A percentile compares a stretch with the other conserved stretches of the same genome.
These are phyloP conservation scores for Amblyjoppa fuscipennis DNA, from an alignment of 2,888 invertebrate genomes.

Conservation along the genomic window DNA sequence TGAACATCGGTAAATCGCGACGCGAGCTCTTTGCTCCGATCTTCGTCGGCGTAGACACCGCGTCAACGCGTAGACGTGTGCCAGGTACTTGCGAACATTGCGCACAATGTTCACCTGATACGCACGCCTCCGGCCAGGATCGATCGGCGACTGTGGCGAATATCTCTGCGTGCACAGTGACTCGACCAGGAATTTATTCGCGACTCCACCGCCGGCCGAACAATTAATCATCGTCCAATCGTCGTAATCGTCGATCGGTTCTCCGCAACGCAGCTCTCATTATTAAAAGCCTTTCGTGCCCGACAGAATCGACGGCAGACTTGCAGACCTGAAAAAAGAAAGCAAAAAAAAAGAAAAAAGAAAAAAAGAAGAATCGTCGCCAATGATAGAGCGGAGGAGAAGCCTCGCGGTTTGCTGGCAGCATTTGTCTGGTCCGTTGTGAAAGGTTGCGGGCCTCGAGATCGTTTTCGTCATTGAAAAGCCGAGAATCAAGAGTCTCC, in stretches of 20 bases:
- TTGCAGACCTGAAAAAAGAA: constrained; percentile 1
- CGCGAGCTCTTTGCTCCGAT: background rate
- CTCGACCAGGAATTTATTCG: constrained; percentile 36
- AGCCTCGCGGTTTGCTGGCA: constrained; percentile 18
- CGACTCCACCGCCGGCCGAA: constrained; percentile 6
- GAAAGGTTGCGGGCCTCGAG: constrained; percentile 47
- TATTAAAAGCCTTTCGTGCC: constrained; percentile 19
- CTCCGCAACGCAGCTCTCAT: background rate
- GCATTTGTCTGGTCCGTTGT: constrained; percentile 25
- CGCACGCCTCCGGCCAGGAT: constrained; percentile 3
- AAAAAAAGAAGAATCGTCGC: constrained; percentile 14
- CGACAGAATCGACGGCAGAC: constrained; percentile 9
- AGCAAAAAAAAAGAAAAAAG: constrained; percentile 16
- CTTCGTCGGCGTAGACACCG: background rate
- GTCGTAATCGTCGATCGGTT: constrained; percentile 39
- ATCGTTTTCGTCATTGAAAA: constrained; percentile 47
- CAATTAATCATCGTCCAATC: constrained; percentile 53
- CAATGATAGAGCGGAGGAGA: constrained; percentile 29
- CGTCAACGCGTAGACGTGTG: background rate
- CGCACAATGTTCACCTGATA: constrained; percentile 5
- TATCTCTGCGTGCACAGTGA: background rate
- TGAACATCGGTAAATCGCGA: constrained; percentile 15
- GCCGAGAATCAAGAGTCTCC: constrained; percentile 68
- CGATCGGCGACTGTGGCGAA: background rate
- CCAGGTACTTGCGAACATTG: background rate